Evolutionary conservation across 2,113 vertebrate genomes (phyloP).

Genomic region (Ptychochromis oligacanthus): DNA sequence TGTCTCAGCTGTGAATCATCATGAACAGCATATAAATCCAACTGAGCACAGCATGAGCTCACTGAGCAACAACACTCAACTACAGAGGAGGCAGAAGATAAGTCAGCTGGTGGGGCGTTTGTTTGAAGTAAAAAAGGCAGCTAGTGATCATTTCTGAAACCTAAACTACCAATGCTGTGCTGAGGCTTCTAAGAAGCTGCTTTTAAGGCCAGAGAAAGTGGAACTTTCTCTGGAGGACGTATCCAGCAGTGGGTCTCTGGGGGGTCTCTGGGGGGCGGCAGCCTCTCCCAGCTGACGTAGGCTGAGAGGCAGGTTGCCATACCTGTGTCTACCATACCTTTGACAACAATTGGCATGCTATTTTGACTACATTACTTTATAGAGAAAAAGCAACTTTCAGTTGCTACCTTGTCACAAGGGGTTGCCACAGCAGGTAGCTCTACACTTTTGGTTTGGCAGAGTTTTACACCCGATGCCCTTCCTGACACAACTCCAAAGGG

Average conservation of each 20-base stretch:
- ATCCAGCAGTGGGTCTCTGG: background rate
- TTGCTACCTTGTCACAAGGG: too few relatives aligned
- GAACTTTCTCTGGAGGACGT: too few relatives aligned
- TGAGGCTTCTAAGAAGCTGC: background rate
- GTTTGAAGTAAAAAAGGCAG: background rate
- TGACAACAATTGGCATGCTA: too few relatives aligned
- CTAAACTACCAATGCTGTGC: background rate
- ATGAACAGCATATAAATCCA: background rate
- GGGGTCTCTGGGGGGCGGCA: background rate
- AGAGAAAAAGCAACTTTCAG: too few relatives aligned
- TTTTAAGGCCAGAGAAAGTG: background rate
- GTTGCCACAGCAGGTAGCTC: too few relatives aligned
- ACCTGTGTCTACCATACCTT: too few relatives aligned
- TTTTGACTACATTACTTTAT: too few relatives aligned
- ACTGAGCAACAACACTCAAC: background rate
- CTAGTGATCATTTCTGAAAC: background rate
- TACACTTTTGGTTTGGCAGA: too few relatives aligned
- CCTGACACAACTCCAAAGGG: too few relatives aligned
- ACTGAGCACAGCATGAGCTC: background rate
- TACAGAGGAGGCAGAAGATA: background rate
- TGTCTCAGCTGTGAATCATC: background rate
- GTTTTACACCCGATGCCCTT: too few relatives aligned
- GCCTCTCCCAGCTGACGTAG: too few relatives aligned
- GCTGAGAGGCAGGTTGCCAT: too few relatives aligned
- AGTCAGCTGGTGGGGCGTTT: background rate